A percentile compares a stretch with the other conserved stretches of the same genome.
phyloP scores from a whole-genome alignment of 2,113 vertebrate genomes.

The Eubucco bourcierii region DNA sequence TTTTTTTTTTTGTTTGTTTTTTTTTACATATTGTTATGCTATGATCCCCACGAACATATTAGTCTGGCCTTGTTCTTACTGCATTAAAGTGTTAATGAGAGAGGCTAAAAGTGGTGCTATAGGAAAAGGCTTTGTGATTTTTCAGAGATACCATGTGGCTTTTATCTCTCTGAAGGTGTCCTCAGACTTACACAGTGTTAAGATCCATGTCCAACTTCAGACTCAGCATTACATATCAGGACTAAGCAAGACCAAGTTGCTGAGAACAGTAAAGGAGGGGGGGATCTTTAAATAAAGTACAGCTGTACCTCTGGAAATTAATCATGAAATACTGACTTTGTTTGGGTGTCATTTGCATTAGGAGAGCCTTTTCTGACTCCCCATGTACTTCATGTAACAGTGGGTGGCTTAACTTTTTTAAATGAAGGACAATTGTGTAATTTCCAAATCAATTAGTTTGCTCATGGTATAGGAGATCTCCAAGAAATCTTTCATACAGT shows the following conservation, averaged over 20 bases:
- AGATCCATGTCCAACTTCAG: background rate
- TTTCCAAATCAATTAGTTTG: background rate
- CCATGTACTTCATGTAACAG: background rate
- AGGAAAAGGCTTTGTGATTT: background rate
- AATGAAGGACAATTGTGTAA: background rate
- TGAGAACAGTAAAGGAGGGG: slow-evolving; percentile 63
- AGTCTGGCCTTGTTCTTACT: background rate
- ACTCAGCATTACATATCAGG: background rate
- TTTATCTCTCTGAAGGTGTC: background rate
- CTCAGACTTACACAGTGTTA: background rate
- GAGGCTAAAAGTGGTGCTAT: background rate
- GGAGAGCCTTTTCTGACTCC: background rate
- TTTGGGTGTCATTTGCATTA: background rate
- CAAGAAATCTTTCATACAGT: background rate
- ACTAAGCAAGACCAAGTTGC: background rate
- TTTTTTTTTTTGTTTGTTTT: background rate
- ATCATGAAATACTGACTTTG: background rate
- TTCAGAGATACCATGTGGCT: background rate
- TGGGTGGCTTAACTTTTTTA: background rate
- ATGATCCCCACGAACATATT: background rate
- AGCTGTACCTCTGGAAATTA: background rate
- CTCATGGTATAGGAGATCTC: background rate
- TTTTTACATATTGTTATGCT: slow-evolving; percentile 47
- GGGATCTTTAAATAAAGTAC: slow-evolving; percentile 46
- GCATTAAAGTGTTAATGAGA: background rate